Conservation (phyloP, 2,888 invertebrate genomes). For the Melanophora roralis region DNA sequence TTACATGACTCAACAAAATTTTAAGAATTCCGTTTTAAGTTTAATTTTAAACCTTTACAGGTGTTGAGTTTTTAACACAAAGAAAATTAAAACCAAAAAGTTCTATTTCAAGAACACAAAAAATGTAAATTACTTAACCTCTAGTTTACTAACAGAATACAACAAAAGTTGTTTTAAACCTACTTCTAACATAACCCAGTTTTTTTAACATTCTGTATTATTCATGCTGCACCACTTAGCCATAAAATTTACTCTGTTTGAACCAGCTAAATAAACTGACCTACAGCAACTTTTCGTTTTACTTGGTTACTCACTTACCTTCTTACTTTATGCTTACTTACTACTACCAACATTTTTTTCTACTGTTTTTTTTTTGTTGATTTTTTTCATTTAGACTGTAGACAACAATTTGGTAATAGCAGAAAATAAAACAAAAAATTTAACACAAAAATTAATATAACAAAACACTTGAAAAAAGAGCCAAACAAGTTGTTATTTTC, state of each 20-base stretch:
- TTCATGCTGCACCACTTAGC: slow-evolving; percentile 4
- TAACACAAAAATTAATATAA: slow-evolving; percentile 5
- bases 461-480: slow-evolving; percentile 34
- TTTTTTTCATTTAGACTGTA: slow-evolving; percentile 34
- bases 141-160: no score
- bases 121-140: no score
- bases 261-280: slow-evolving; percentile 53
- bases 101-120: no score
- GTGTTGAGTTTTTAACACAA: no score
- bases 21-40: no score
- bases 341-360: not conserved
- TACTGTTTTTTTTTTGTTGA: not conserved
- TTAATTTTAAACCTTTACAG: no score
- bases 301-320: not conserved
- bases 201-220: slow-evolving; percentile 46
- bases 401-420: slow-evolving; percentile 52
- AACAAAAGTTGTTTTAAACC: slow-evolving; percentile 24
- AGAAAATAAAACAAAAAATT: slow-evolving; percentile 29
- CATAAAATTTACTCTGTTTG: not conserved
- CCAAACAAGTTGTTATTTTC: slow-evolving; percentile 42
- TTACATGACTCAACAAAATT: no score
- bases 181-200: slow-evolving; percentile 40
- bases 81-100: no score
- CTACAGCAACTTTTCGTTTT: slow-evolving; percentile 58
- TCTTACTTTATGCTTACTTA: no score